Conservation (phyloP, 2,888 invertebrate species). For the Octodonta nipae region DNA sequence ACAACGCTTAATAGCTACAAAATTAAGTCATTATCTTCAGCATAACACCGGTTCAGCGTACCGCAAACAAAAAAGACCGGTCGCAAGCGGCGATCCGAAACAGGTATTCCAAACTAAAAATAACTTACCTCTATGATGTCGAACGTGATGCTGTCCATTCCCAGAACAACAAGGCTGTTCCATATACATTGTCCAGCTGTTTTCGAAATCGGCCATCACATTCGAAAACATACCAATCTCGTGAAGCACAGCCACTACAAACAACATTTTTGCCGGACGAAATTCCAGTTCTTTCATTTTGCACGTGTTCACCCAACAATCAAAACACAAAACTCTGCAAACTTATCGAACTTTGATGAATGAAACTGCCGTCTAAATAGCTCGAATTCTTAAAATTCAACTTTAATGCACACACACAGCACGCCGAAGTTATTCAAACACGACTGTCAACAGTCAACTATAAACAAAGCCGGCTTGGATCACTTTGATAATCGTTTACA, state of each 20-base stretch:
- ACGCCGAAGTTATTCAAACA: neutral
- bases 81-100: neutral
- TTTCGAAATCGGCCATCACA: conserved; percentile 40
- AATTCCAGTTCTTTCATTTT: conserved; percentile 16
- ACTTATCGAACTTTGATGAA: too few species aligned
- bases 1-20: too few species aligned
- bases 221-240: conserved; percentile 19
- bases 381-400: too few species aligned
- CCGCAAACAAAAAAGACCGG: neutral
- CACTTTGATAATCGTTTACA: too few species aligned
- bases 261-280: conserved; percentile 17
- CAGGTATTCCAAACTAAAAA: conserved; percentile 3
- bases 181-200: conserved; percentile 52
- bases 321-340: too few species aligned
- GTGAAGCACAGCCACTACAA: conserved; percentile 22
- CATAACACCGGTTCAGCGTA: too few species aligned
- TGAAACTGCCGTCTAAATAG: too few species aligned
- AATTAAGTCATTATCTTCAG: too few species aligned
- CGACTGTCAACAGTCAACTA: neutral
- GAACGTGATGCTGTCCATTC: conserved; percentile 42
- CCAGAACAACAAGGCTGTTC: conserved; percentile 53
- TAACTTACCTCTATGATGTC: conserved; percentile 47
- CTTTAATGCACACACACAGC: too few species aligned
- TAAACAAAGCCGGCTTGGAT: neutral
- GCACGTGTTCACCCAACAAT: conserved; percentile 23